phyloP scores from a whole-genome alignment of 1,140 invertebrate genomes.

The Phymorhynchus buccinoides region DNA sequence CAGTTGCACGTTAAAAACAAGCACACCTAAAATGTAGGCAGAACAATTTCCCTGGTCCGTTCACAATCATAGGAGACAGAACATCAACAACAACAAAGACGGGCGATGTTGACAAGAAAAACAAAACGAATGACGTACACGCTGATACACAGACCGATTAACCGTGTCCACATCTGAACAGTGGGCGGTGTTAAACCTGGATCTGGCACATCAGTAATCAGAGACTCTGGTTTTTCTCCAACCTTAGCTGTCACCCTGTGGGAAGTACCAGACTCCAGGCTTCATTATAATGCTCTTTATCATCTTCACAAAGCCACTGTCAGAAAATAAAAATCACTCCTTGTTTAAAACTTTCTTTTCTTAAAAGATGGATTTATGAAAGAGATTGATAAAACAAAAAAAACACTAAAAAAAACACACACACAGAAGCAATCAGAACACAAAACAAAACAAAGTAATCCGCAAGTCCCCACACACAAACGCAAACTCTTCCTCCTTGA shows the following conservation, averaged over 20 bases:
- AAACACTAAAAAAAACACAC: no score
- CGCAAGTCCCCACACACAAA: background rate
- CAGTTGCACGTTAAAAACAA: background rate
- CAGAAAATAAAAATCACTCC: no score
- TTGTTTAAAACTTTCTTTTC: no score
- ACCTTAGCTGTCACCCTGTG: no score
- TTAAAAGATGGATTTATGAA: background rate
- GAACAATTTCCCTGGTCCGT: background rate
- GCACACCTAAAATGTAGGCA: background rate
- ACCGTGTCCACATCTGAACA: background rate
- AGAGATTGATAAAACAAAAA: background rate
- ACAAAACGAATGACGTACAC: background rate
- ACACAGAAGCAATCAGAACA: background rate
- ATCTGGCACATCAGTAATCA: no score
- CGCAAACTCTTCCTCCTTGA: background rate
- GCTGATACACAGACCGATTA: background rate
- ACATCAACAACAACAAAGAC: background rate
- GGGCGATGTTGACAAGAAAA: background rate
- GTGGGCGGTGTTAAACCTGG: no score
- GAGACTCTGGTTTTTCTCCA: no score
- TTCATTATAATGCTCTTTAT: no score
- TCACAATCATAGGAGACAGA: background rate
- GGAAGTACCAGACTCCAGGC: no score
- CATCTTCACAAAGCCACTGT: no score
- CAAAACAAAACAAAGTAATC: background rate